These are phyloP conservation scores for Notolabrus celidotus DNA, from an alignment of 2,797 vertebrate species.

Conservation along the genomic window DNA sequence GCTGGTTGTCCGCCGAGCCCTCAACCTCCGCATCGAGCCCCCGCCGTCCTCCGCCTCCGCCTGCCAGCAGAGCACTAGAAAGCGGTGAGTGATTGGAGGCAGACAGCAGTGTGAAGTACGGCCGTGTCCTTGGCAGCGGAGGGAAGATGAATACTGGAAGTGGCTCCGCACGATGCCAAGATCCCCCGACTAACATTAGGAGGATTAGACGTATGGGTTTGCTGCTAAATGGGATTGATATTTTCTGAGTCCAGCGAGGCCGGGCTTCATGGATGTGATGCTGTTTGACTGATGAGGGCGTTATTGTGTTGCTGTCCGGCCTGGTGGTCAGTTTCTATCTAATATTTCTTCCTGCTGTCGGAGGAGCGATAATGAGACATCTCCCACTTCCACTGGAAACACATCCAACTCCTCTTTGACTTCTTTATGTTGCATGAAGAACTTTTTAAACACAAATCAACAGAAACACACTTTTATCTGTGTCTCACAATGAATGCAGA, in stretches of 20 bases:
- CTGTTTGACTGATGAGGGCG: constrained; percentile 39
- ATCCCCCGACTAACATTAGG: constrained; percentile 46
- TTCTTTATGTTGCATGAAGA: neutral
- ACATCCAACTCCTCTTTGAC: neutral
- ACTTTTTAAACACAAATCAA: neutral
- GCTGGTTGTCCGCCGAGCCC: constrained; percentile 3
- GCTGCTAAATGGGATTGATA: constrained; percentile 58
- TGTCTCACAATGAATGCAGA: neutral
- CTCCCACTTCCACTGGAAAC: neutral
- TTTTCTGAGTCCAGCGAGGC: constrained; percentile 18
- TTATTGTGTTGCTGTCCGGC: constrained; percentile 26
- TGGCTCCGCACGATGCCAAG: constrained; percentile 40
- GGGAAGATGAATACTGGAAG: constrained; percentile 58
- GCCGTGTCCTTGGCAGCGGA: constrained; percentile 57
- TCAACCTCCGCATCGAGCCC: constrained; percentile 17
- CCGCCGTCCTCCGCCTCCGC: neutral
- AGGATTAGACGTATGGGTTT: constrained; percentile 41
- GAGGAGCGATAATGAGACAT: constrained; percentile 24
- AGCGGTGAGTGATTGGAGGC: constrained; percentile 51
- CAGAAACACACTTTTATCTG: neutral
- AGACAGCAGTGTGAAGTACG: constrained; percentile 40
- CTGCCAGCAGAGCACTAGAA: constrained; percentile 22
- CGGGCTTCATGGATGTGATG: neutral
- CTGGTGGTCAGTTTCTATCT: constrained; percentile 31
- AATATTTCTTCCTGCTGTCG: neutral